A percentile compares a stretch with the other conserved stretches of the same genome.
These are phyloP conservation scores for Pimpla rufipes DNA, from an alignment of 2,888 invertebrate species.

Conservation along the genomic window DNA sequence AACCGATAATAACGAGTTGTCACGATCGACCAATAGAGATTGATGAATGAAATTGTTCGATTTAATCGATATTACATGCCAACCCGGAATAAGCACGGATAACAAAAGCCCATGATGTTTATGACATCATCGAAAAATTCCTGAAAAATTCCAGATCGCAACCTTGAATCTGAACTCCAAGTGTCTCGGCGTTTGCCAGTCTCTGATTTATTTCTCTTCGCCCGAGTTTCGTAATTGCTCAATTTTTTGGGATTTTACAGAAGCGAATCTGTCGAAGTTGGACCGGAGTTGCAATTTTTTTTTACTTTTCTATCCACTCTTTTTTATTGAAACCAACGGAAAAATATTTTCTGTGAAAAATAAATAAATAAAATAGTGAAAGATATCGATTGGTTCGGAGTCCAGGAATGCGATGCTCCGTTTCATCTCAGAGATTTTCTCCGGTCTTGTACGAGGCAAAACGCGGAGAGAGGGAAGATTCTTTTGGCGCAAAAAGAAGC, in stretches of 20 bases:
- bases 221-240: not conserved
- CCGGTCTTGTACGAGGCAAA: not conserved
- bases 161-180: not conserved
- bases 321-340: not conserved
- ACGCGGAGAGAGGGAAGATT: conserved; percentile 22
- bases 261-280: not conserved
- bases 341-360: not conserved
- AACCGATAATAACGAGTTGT: conserved; percentile 1
- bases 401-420: not conserved
- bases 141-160: not conserved
- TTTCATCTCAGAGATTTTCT: not conserved
- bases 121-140: conserved; percentile 12
- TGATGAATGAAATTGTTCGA: conserved; percentile 25
- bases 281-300: not conserved
- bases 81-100: not conserved
- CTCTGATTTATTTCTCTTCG: not conserved
- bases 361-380: not conserved
- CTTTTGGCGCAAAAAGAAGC: conserved; percentile 31
- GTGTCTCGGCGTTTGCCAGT: not conserved
- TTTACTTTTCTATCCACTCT: not conserved
- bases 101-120: conserved; percentile 31
- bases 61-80: not conserved
- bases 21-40: conserved; percentile 3
- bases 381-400: not conserved
- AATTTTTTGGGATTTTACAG: not conserved